These are phyloP conservation scores for Tricholaema leucomelas DNA, from an alignment of 2,113 vertebrate genomes.

Conservation along the genomic window DNA sequence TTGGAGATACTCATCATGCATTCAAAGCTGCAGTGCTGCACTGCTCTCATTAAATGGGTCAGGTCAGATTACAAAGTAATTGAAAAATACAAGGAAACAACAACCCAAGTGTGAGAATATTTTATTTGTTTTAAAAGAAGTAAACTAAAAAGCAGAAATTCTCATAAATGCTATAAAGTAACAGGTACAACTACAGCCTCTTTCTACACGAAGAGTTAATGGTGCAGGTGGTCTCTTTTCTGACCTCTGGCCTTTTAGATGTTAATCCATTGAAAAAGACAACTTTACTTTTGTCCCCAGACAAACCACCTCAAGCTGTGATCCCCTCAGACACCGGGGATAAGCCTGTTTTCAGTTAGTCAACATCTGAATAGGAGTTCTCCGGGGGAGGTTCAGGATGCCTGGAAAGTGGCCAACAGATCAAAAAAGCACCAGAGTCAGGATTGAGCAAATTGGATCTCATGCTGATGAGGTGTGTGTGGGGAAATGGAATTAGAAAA, in stretches of 20 bases:
- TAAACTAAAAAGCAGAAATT: background rate
- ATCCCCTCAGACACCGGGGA: constrained; percentile 28
- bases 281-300: constrained; percentile 42
- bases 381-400: background rate
- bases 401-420: background rate
- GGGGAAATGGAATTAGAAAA: background rate
- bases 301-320: constrained; percentile 61
- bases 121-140: background rate
- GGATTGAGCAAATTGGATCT: background rate
- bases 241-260: constrained; percentile 58
- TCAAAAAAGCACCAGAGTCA: constrained; percentile 4
- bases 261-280: constrained; percentile 51
- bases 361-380: constrained; percentile 2
- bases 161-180: background rate
- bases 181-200: background rate
- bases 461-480: background rate
- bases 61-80: background rate
- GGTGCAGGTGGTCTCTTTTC: constrained; percentile 54
- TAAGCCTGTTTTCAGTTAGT: constrained; percentile 33
- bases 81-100: background rate
- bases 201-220: constrained; percentile 4
- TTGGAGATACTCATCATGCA: background rate
- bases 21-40: background rate
- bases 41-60: background rate
- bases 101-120: background rate